Base-by-base conservation (phyloP, 2,888 invertebrate species). In the Cephonodes hylas region DNA sequence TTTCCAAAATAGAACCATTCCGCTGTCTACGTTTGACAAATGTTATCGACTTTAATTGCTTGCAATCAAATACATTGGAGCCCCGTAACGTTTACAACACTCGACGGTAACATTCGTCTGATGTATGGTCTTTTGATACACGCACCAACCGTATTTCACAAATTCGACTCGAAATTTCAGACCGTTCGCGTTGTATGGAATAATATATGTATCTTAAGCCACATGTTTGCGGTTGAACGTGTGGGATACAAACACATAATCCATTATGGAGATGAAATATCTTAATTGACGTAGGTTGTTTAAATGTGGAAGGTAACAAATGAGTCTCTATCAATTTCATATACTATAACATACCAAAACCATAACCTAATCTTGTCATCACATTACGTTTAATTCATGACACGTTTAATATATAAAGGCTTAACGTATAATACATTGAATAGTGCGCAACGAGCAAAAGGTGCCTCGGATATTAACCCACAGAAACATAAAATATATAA, bases 1-100 rank as follows among this genome's bases (percentile, higher is more conserved):
- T 74, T 80, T 74, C 67, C 63, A 71, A 75, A 78, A 79, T 75
- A 74, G 63, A 75, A 78, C 76, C 73, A 79, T 84, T 81, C 71
- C 70, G 68, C 65, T 31, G 31, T 31, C 53, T 48, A 48, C 15
- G 13, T 44, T 67, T 64, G 61, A 64, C 48, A 63, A 66, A 67
- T 48, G n/a, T 25, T 59, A 61, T 60, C 42, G 22, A 66, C 58
- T 53, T 18, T 61, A 63, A 67, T 65, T 65, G 63, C 59, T 42
- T 38, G 58, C 34, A 18, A 60, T 63, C 31, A 59, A 63, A 71
- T 71, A 48, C 15, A 5, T 31, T 53, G 18, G 18, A 27, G 31
- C 31, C 27, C 63, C 25, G 45, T 64, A 20, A 45, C 31, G 53
- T 48, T 45, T 22, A 53, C 22, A 18, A 18, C 44, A 58, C 38